Conservation (phyloP, 1,140 invertebrate species). For the Lordiphosa stackelbergi region DNA sequence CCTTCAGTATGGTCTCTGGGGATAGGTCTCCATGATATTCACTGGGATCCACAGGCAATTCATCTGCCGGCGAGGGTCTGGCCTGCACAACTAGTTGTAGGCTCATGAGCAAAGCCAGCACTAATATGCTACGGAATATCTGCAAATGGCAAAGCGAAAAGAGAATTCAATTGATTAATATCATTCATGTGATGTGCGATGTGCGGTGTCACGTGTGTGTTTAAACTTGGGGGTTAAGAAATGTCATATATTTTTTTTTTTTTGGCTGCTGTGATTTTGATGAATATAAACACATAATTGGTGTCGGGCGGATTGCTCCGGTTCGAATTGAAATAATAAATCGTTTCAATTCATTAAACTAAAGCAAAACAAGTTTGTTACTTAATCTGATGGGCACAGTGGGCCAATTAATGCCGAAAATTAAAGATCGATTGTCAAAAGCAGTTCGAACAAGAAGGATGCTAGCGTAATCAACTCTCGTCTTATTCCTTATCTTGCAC, state of each 20-base stretch:
- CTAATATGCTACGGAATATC: conserved; percentile 36
- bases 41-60: conserved; percentile 40
- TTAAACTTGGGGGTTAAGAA: conserved; percentile 1
- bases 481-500: no score
- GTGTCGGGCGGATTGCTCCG: conserved; percentile 20
- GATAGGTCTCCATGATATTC: conserved; percentile 59
- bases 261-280: background rate
- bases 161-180: background rate
- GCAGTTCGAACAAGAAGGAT: no score
- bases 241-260: conserved; percentile 23
- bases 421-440: no score
- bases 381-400: conserved; percentile 3
- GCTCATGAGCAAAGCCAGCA: conserved; percentile 9
- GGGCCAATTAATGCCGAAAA: no score
- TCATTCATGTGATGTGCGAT: conserved; percentile 1
- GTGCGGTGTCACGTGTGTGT: conserved; percentile 4
- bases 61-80: conserved; percentile 35
- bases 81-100: conserved; percentile 14
- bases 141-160: conserved; percentile 11
- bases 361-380: conserved; percentile 13
- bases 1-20: conserved; percentile 56
- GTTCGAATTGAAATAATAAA: conserved; percentile 26
- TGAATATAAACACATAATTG: conserved; percentile 6
- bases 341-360: conserved; percentile 14
- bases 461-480: no score